phyloP scores from a whole-genome alignment of 2,888 invertebrate species.

The Agrypnus murinus region DNA sequence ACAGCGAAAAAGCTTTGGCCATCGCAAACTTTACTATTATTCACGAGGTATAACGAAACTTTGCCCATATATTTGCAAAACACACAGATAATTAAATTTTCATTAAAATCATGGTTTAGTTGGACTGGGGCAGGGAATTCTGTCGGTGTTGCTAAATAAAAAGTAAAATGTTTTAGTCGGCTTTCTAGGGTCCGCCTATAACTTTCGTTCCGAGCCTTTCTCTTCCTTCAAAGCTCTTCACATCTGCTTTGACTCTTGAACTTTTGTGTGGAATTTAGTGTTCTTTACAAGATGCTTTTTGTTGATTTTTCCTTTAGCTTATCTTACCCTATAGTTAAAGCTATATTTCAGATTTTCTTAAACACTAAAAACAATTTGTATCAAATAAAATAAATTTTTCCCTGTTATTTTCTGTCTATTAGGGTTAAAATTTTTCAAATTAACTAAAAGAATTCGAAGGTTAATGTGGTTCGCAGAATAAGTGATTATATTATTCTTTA shows the following conservation, averaged over 20 bases:
- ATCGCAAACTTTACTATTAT: conserved; percentile 6
- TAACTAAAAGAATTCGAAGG: conserved; percentile 1
- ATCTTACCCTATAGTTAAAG: conserved; percentile 21
- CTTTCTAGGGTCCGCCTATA: conserved; percentile 17
- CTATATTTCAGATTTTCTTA: conserved; percentile 4
- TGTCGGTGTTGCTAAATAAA: conserved; percentile 23
- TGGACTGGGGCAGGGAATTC: not conserved
- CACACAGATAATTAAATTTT: conserved; percentile 25
- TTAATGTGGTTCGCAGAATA: conserved; percentile 14
- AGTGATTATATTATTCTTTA: conserved; percentile 28
- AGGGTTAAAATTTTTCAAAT: not conserved
- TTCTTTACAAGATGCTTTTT: conserved; percentile 51
- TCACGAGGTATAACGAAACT: not conserved
- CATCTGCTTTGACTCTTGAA: conserved; percentile 48
- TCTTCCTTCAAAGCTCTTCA: conserved; percentile 36
- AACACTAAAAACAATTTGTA: conserved; percentile 1
- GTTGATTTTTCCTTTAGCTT: conserved; percentile 32
- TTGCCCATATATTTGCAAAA: conserved; percentile 5
- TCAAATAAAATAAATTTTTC: not conserved
- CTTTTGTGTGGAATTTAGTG: conserved; percentile 50
- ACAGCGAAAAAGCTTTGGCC: conserved; percentile 10
- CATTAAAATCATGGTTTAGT: conserved; percentile 8
- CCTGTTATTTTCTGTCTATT: not conserved
- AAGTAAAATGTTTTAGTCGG: conserved; percentile 20
- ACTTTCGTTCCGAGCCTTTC: conserved; percentile 14